phyloP scores from a whole-genome alignment of 1,140 invertebrate genomes.

The Heliconius eleuchia region DNA sequence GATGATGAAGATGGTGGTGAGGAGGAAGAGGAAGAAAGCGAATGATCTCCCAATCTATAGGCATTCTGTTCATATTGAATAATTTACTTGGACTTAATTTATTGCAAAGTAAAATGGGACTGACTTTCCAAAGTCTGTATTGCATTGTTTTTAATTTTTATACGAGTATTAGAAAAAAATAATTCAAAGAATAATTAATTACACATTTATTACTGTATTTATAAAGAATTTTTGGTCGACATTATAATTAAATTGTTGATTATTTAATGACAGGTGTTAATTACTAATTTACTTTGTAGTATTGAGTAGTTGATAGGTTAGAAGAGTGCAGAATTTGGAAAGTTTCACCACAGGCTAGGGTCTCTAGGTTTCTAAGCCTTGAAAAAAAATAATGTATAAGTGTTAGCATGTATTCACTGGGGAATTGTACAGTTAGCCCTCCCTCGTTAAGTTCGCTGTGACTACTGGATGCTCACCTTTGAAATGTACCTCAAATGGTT shows the following conservation, averaged over 20 bases:
- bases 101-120: conserved; percentile 79
- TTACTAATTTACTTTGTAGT: conserved; percentile 56
- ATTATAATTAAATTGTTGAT: conserved; percentile 49
- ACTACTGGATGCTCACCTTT: conserved; percentile 76
- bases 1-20: conserved; percentile 79
- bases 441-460: conserved; percentile 80
- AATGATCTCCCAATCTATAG: conserved; percentile 76
- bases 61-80: conserved; percentile 81
- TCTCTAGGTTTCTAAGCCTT: conserved; percentile 72
- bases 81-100: conserved; percentile 82
- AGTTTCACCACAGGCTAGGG: conserved; percentile 73
- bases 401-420: conserved; percentile 79
- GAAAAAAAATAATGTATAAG: conserved; percentile 78
- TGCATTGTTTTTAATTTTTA: conserved; percentile 54
- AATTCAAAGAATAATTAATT: conserved; percentile 41
- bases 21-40: conserved; percentile 80
- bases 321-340: conserved; percentile 76
- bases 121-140: conserved; percentile 80
- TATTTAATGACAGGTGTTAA: conserved; percentile 44
- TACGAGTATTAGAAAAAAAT: conserved; percentile 44
- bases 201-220: conserved; percentile 46
- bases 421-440: conserved; percentile 82
- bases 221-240: conserved; percentile 50
- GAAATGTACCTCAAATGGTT: conserved; percentile 69
- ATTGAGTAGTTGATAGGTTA: conserved; percentile 47